Evolutionary conservation across 2,888 invertebrate genomes (phyloP), one percentile per base, ranked within the genome.

Genomic region (Troides oblongomaculatus): DNA sequence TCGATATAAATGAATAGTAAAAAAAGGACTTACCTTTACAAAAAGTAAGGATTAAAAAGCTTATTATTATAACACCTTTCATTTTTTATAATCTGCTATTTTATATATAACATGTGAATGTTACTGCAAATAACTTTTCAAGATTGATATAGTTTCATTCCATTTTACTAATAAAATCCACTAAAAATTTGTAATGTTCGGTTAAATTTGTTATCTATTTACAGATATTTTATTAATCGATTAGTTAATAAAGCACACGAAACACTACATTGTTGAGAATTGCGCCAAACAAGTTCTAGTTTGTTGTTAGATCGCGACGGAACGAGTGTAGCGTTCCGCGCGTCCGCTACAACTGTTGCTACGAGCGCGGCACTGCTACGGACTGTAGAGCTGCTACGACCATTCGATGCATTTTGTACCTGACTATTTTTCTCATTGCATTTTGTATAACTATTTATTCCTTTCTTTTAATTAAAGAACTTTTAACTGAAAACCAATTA

Each of bases 331-430:
- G 79, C 84, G 87, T 81, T 83, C 81, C 87, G 79, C 82, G 84
- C 74, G 75, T 78, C 74, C 79, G 76, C 77, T 86, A 88, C 89
- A 91, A 92, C 92, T 91, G 92, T 90, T 90, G 89, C 88, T 89
- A 87, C 84, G 80, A 71, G 57, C 50, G 71, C 72, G 73, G 74
- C 72, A 75, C 71, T 59, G 72, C 73, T 71, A 72, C 74, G 73
- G 69, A 66, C 69, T 73, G 76, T 75, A 75, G 75, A 62, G 62
- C 43, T 21, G 66, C 67, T 67, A 64, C 61, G 70, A 30, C 56
- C 60, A 65, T 74, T 71, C 70, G 70, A 68, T 66, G 69, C 71
- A 64, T 71, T 72, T 72, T 64, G 66, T 72, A 64, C 70, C 68
- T 70, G 68, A 53, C 61, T 66, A 71, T 68, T 66, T 69, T 69